Conservation (phyloP, 2,113 vertebrate species). For the Rhinopomastus cyanomelas region DNA sequence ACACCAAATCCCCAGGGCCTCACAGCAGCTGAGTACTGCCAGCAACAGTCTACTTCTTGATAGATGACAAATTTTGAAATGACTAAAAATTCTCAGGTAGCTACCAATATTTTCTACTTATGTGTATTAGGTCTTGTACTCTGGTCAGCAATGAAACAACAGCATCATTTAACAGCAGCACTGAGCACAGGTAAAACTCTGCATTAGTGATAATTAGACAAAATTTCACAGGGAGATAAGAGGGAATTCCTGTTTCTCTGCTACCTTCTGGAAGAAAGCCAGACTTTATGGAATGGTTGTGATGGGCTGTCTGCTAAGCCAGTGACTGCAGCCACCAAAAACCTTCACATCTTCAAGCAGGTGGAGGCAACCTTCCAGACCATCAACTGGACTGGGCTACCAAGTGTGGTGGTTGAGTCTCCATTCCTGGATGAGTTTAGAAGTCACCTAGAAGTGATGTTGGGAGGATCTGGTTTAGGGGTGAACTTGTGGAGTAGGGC, state of each 20-base stretch:
- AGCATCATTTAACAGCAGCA: accelerated
- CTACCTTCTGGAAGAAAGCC: neutral
- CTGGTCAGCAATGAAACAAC: accelerated
- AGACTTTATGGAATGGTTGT: accelerated
- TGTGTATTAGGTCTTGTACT: accelerated
- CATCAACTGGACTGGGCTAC: too few relatives aligned
- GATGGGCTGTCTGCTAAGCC: neutral
- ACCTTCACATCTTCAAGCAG: accelerated
- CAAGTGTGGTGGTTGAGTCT: too few relatives aligned
- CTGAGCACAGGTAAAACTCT: neutral
- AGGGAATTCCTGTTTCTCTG: accelerated
- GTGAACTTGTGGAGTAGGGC: too few relatives aligned
- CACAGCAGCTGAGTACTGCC: neutral
- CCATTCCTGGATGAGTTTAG: too few relatives aligned
- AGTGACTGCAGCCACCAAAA: neutral
- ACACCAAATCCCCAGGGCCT: neutral
- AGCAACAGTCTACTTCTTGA: neutral
- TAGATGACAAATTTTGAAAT: neutral
- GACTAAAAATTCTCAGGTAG: neutral
- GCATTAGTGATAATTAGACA: accelerated
- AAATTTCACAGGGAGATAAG: neutral
- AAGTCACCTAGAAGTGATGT: too few relatives aligned
- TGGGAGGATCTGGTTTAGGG: too few relatives aligned
- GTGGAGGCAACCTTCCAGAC: accelerated
- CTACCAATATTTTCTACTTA: accelerated